A percentile compares a stretch with the other conserved stretches of the same genome.
phyloP scores from a whole-genome alignment of 2,113 vertebrate genomes.

The Silurus meridionalis region DNA sequence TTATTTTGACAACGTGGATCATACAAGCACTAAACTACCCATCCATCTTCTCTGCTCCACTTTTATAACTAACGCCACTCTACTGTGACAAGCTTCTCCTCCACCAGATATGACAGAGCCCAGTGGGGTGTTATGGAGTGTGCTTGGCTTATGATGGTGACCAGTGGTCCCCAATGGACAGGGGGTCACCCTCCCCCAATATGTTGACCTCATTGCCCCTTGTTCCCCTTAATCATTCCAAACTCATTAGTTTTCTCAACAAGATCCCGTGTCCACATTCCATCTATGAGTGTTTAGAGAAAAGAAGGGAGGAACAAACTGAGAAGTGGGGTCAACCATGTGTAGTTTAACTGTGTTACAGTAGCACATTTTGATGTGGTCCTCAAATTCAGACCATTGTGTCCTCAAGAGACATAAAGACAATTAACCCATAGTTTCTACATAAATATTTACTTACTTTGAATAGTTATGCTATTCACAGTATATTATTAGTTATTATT shows the following conservation, averaged over 20 bases:
- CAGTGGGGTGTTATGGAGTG: slow-evolving; percentile 76
- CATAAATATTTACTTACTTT: too few species aligned
- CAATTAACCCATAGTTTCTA: slow-evolving; percentile 63
- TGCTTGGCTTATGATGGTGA: slow-evolving; percentile 77
- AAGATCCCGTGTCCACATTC: slow-evolving; percentile 37
- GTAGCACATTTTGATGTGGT: slow-evolving; percentile 72
- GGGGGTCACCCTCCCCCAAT: slow-evolving; percentile 66
- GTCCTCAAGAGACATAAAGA: slow-evolving; percentile 71
- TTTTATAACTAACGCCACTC: slow-evolving; percentile 28
- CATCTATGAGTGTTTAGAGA: slow-evolving; percentile 51
- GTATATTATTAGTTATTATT: too few species aligned
- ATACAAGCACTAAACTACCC: not conserved
- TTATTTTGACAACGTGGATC: not conserved
- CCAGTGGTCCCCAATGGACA: slow-evolving; percentile 76
- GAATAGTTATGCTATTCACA: too few species aligned
- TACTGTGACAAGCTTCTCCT: slow-evolving; percentile 73
- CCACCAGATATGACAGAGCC: slow-evolving; percentile 78
- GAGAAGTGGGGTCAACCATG: slow-evolving; percentile 36
- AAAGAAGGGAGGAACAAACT: not conserved
- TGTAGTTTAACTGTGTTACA: slow-evolving; percentile 57
- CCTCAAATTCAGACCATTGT: slow-evolving; percentile 64
- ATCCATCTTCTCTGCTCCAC: slow-evolving; percentile 23
- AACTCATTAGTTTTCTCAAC: slow-evolving; percentile 73
- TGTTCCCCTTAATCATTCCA: slow-evolving; percentile 66
- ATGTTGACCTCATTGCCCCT: slow-evolving; percentile 73